phyloP scores from a whole-genome alignment of 2,113 vertebrate species.

The Phalacrocorax aristotelis region DNA sequence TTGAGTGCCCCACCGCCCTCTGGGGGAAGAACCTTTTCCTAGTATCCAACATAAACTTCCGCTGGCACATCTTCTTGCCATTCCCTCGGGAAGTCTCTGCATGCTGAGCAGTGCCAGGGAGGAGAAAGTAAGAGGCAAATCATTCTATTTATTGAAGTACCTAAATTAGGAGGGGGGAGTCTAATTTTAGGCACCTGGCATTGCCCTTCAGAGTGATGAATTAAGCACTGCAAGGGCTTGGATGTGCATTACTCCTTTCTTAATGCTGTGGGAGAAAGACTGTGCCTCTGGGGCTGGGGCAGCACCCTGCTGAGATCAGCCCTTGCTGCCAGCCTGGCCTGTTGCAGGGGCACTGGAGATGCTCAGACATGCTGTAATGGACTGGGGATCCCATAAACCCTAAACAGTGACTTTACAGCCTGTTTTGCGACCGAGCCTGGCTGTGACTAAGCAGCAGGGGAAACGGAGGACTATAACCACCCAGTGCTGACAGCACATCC shows the following conservation, averaged over 20 bases:
- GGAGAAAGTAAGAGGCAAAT: neutral
- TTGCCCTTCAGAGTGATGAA: neutral
- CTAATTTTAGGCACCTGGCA: neutral
- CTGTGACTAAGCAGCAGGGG: constrained; percentile 29
- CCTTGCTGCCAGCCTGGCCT: neutral
- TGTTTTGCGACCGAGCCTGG: neutral
- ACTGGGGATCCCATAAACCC: neutral
- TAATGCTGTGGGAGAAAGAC: neutral
- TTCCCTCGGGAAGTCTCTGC: neutral
- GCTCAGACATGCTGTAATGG: neutral
- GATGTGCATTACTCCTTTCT: neutral
- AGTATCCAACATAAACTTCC: no score
- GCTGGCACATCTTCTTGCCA: no score
- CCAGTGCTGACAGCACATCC: neutral
- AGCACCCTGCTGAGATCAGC: neutral
- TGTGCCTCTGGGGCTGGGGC: neutral
- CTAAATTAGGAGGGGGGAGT: constrained; percentile 14
- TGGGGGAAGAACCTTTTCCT: no score
- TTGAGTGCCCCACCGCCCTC: no score
- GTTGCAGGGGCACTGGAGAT: neutral
- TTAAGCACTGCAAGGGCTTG: neutral
- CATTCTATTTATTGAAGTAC: neutral
- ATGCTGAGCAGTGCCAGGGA: neutral
- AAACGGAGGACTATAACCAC: neutral
- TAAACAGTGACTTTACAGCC: neutral